Percentiles rank a stretch among this genome's conserved stretches.
Conservation (phyloP, 2,797 vertebrate species). For the Chrosomus eos region DNA sequence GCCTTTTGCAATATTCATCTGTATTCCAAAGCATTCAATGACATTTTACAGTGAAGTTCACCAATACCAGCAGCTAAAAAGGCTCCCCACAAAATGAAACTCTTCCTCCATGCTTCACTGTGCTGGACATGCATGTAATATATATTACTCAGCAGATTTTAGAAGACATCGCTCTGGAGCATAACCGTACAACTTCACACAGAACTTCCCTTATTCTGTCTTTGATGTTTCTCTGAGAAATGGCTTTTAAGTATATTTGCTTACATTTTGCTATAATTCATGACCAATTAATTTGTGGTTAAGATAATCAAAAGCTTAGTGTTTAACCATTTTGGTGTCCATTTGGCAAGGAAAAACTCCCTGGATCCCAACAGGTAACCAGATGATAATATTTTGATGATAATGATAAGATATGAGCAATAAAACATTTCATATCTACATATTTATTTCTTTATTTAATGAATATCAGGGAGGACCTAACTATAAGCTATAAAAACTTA, state of each 20-base stretch:
- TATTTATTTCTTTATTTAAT: slow-evolving; percentile 1
- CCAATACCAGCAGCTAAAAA: not conserved
- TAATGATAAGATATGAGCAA: not conserved
- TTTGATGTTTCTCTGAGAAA: not conserved
- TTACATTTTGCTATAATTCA: not conserved
- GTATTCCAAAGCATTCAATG: not conserved
- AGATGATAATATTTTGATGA: not conserved
- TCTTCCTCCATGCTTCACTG: not conserved
- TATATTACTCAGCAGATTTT: not conserved
- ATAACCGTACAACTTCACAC: not conserved
- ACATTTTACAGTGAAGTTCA: not conserved
- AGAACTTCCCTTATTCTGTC: not conserved
- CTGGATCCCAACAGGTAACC: not conserved
- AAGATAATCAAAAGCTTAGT: not conserved
- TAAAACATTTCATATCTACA: not conserved
- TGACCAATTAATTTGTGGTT: not conserved
- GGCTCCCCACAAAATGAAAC: not conserved
- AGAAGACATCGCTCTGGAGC: not conserved
- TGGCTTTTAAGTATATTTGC: not conserved
- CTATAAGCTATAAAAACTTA: slow-evolving; percentile 12
- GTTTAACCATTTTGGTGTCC: not conserved
- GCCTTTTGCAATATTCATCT: not conserved
- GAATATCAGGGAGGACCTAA: not conserved
- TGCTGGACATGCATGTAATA: not conserved
- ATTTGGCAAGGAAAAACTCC: not conserved